These are phyloP conservation scores for Tipula confusa DNA, from an alignment of 2,888 invertebrate genomes.

Conservation along the genomic window DNA sequence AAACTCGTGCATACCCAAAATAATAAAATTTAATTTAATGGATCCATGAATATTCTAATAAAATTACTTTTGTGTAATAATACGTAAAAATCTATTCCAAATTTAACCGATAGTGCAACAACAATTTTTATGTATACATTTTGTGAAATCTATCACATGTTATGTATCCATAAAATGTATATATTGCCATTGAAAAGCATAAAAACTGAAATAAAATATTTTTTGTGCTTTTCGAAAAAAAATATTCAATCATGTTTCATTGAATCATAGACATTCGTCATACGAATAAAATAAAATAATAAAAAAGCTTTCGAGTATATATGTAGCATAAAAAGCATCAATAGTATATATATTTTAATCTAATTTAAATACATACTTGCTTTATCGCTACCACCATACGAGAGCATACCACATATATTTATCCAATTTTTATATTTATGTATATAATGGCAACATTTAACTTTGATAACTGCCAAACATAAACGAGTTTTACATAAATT, in stretches of 20 bases:
- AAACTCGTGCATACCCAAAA: too few species aligned
- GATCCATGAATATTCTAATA: not conserved
- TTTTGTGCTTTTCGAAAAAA: not conserved
- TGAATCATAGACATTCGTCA: not conserved
- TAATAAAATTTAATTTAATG: not conserved
- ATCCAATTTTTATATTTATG: not conserved
- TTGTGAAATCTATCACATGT: not conserved
- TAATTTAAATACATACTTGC: not conserved
- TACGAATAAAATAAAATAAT: not conserved
- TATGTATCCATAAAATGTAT: not conserved
- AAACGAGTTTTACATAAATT: not conserved
- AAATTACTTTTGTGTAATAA: not conserved
- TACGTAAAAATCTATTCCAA: not conserved
- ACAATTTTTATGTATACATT: not conserved
- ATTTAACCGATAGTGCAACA: not conserved
- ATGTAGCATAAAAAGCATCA: not conserved
- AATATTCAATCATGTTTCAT: not conserved
- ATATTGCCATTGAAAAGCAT: not conserved
- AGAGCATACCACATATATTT: not conserved
- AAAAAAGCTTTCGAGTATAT: not conserved
- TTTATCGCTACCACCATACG: not conserved
- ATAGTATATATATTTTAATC: not conserved
- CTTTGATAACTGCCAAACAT: not conserved
- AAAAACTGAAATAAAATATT: not conserved
- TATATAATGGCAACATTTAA: not conserved